Conservation (phyloP, 2,888 invertebrate genomes). For the Pseudococcus viburni region DNA sequence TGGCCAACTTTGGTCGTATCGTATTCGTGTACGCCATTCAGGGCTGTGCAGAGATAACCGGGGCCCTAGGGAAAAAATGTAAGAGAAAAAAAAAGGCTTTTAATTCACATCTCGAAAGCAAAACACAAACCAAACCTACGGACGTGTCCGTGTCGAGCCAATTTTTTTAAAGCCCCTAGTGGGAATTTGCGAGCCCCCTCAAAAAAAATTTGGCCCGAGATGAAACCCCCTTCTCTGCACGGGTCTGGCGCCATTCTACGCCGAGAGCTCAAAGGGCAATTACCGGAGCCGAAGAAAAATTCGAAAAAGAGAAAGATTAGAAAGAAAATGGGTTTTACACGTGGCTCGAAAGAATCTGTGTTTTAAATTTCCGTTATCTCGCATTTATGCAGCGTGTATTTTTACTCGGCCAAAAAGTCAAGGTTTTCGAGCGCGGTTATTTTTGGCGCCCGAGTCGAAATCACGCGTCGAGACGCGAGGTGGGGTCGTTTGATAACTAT, state of each 20-base stretch:
- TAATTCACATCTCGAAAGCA: too few species aligned
- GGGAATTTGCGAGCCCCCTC: too few species aligned
- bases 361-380: constrained; percentile 8
- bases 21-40: too few species aligned
- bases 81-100: too few species aligned
- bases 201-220: too few species aligned
- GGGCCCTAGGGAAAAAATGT: too few species aligned
- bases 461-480: background rate
- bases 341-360: background rate
- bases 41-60: too few species aligned
- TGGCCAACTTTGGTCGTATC: too few species aligned
- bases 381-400: constrained; percentile 15
- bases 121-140: too few species aligned
- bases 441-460: background rate
- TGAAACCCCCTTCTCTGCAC: too few species aligned
- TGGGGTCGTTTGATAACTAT: background rate
- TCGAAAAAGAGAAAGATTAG: background rate
- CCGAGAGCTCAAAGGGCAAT: background rate
- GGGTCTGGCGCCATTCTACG: background rate
- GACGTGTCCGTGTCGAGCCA: too few species aligned
- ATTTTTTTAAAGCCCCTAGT: too few species aligned
- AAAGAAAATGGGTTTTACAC: background rate
- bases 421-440: constrained; percentile 2
- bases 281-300: background rate
- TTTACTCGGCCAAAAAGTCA: constrained; percentile 31